Conservation (phyloP, 2,113 vertebrate genomes). For the Felis catus region F.catus_Fca126_mat1.0 CM031417.1:100005501-100006000, state of each 20-base stretch:
- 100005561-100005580: slow-evolving; percentile 13
- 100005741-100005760: neutral
- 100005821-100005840: neutral
- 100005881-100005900: neutral
- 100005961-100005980: no score
- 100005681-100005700: neutral
- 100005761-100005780: neutral
- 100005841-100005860: neutral
- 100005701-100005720: neutral
- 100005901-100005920: no score
- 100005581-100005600: neutral
- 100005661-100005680: neutral
- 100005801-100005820: neutral
- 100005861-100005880: neutral
- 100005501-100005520: neutral
- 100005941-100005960: no score
- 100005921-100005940: no score
- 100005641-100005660: neutral
- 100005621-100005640: neutral
- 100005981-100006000: no score
- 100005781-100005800: neutral
- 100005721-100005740: neutral
- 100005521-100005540: neutral
- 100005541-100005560: neutral
- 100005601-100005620: neutral